These are phyloP conservation scores for Equus przewalskii DNA, from an alignment of 2,113 vertebrate genomes.

Conservation along the genomic window DNA sequence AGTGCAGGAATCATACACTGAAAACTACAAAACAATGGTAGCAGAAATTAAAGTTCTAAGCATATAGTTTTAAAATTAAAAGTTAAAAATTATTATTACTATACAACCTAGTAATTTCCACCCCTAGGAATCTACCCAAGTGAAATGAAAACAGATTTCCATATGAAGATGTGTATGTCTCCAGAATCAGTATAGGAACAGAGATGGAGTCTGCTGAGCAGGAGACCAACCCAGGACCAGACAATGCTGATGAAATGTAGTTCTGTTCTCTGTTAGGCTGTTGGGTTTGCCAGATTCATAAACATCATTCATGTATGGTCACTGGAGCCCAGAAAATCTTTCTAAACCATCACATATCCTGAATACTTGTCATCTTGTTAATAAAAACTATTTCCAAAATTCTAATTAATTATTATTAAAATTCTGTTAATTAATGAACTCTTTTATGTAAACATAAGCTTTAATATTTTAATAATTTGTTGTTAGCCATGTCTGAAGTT, in stretches of 20 bases:
- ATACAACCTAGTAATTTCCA: background rate
- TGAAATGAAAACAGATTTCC: background rate
- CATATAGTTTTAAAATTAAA: background rate
- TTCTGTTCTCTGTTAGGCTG: background rate
- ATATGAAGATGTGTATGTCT: background rate
- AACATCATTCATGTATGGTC: background rate
- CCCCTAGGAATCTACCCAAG: background rate
- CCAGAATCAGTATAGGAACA: background rate
- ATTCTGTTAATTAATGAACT: background rate
- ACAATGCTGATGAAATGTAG: background rate
- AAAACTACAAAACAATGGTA: background rate
- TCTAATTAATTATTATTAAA: background rate
- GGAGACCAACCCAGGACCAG: background rate
- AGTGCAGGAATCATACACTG: background rate
- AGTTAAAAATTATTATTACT: background rate
- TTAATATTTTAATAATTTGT: background rate
- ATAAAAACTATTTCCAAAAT: background rate
- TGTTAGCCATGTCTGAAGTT: background rate
- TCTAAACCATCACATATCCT: background rate
- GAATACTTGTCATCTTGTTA: background rate
- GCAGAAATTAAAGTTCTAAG: background rate
- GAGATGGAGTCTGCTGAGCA: background rate
- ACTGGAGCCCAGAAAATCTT: background rate
- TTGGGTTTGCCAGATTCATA: background rate
- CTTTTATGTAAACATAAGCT: background rate